phyloP scores from a whole-genome alignment of 2,888 invertebrate species.

The Ptycholaimellus sp. region DNA sequence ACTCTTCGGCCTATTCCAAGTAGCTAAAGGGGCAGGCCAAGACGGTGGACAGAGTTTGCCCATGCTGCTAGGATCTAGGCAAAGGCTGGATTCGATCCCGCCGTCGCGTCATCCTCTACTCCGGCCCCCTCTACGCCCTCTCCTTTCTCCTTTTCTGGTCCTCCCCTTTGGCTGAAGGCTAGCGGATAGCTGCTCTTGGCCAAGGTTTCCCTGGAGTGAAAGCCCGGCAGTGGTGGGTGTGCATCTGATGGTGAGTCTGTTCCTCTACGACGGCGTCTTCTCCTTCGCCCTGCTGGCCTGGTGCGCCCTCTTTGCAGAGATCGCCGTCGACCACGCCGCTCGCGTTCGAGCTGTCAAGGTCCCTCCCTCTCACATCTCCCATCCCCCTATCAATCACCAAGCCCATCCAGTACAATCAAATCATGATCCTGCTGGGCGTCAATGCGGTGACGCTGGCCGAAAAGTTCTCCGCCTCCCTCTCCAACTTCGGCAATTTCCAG shows the following conservation, averaged over 20 bases:
- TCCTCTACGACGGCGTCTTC: conserved; percentile 25
- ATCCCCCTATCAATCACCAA: too few species aligned
- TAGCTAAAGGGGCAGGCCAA: background rate
- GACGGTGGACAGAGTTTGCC: background rate
- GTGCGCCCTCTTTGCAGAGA: conserved; percentile 24
- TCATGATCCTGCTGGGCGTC: too few species aligned
- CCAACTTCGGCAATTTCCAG: background rate
- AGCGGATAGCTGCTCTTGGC: background rate
- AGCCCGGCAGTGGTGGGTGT: conserved; percentile 16
- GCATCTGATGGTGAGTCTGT: conserved; percentile 22
- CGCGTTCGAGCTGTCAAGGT: background rate
- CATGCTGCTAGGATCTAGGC: background rate
- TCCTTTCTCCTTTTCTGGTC: conserved; percentile 22
- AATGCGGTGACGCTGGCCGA: too few species aligned
- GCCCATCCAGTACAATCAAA: too few species aligned
- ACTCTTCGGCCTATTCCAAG: conserved; percentile 20
- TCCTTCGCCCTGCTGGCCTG: conserved; percentile 22
- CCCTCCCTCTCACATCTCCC: too few species aligned
- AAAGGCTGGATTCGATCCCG: conserved; percentile 16
- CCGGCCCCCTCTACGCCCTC: conserved; percentile 22
- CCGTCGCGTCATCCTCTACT: conserved; percentile 22
- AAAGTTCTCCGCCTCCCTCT: too few species aligned
- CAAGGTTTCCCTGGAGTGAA: background rate
- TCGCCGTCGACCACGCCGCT: conserved; percentile 15
- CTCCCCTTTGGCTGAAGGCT: conserved; percentile 20